Base-by-base conservation (phyloP, 2,797 vertebrate species). In the Sebastes diploproa region DNA sequence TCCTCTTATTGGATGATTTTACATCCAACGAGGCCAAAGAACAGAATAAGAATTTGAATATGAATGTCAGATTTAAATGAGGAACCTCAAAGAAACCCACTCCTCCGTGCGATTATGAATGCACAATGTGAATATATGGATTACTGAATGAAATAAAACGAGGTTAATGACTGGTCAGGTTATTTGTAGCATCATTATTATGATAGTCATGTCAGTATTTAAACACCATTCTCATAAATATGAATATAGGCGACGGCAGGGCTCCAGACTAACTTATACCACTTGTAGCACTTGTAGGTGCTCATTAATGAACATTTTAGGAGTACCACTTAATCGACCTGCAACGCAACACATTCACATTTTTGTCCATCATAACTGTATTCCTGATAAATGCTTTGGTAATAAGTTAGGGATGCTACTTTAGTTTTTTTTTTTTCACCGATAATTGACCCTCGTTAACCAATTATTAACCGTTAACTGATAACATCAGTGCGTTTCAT, bases 1-100 rank as follows among this genome's bases (percentile, higher is more conserved):
- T 55, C 36, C 20, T 71, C 56, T 83, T 85, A 93, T 88, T 91
- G 90, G 89, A 42, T 55, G 36, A 38, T 75, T 88, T 81, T 72
- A 72, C 32, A 60, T 72, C 84, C 81, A 90, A 61, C 85, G 65
- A 84, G 29, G 70, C 5, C 20, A 73, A 80, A 38, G 34, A 74
- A 34, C 56, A n/a, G 58, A 73, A 61, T 36, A 62, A 55, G 2
- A 73, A 82, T 92, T 90, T 85, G 56, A 91, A 91, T 91, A 86
- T 89, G 77, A 92, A 88, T 88, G 67, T 79, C 56, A 71, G 60
- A 81, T 80, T 72, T 64, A 77, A 83, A 72, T 59, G 22, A n/a
- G 62, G 18, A 68, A 61, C 25, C 67, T 64, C 36, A 66, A 81
- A 70, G 46, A 77, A 70, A 59, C 32, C 25, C 56, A 59, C 27